A percentile compares a stretch with the other conserved stretches of the same genome.
These are phyloP conservation scores for Philereme vetulata DNA, from an alignment of 2,888 invertebrate genomes.

Conservation along the genomic window DNA sequence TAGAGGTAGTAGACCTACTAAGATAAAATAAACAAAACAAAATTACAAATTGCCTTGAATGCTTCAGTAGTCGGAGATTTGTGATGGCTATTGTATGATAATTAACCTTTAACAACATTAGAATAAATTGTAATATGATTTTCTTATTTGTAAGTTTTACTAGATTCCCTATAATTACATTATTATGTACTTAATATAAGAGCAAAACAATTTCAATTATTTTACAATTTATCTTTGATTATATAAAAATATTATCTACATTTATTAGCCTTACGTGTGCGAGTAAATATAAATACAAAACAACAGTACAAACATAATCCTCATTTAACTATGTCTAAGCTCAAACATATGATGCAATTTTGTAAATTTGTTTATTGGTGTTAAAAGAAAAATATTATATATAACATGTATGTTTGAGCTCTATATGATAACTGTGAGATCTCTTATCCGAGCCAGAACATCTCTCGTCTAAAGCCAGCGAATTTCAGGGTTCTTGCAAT, in stretches of 20 bases:
- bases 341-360: too few relatives aligned
- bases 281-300: conserved; percentile 13
- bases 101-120: neutral
- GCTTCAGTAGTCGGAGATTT: neutral
- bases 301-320: neutral
- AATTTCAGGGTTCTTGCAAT: conserved; percentile 18
- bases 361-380: too few relatives aligned
- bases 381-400: too few relatives aligned
- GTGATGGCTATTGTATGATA: neutral
- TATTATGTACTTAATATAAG: neutral
- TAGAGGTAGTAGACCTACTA: conserved; percentile 7
- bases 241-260: conserved; percentile 28
- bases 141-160: conserved; percentile 6
- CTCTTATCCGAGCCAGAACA: conserved; percentile 2
- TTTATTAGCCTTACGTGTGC: conserved; percentile 5
- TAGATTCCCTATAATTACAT: conserved; percentile 3
- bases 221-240: conserved; percentile 11
- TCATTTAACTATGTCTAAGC: too few relatives aligned
- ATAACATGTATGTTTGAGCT: conserved; percentile 7
- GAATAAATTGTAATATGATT: neutral
- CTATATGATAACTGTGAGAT: conserved; percentile 12
- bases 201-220: conserved; percentile 7
- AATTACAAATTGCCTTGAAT: conserved; percentile 2
- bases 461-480: conserved; percentile 14
- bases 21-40: neutral